Evolutionary conservation across 2,113 vertebrate species (phyloP).

Genomic region (Tamias sibiricus): DNA sequence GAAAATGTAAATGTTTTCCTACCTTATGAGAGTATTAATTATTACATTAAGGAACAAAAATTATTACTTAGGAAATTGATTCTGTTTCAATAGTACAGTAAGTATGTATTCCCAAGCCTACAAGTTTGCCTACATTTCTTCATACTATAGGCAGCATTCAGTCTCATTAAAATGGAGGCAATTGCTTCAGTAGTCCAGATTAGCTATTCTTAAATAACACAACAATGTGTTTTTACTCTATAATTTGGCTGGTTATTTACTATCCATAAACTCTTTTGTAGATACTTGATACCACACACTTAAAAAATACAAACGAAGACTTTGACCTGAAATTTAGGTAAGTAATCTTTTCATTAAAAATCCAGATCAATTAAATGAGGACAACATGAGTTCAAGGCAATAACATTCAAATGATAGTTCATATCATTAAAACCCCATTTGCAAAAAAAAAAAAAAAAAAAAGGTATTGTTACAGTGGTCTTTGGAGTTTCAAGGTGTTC

Average conservation of each 20-base stretch:
- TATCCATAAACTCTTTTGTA: not conserved
- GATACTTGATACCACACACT: not conserved
- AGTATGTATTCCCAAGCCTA: not conserved
- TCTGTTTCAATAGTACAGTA: not conserved
- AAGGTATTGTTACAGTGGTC: not conserved
- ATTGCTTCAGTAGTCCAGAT: not conserved
- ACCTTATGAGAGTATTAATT: not conserved
- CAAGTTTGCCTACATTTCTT: not conserved
- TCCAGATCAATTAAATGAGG: not conserved
- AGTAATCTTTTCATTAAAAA: constrained; percentile 22
- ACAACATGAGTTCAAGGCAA: not conserved
- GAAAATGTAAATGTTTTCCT: not conserved
- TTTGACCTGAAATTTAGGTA: not conserved
- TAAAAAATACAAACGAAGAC: not conserved
- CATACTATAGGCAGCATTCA: not conserved
- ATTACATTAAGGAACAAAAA: not conserved
- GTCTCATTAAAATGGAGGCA: not conserved
- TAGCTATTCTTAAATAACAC: not conserved
- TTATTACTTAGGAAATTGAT: not conserved
- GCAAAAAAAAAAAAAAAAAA: not conserved
- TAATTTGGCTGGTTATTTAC: not conserved
- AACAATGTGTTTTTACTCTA: not conserved
- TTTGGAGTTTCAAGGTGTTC: not conserved
- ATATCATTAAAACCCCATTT: not conserved
- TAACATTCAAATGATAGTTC: not conserved